Percentiles rank a stretch among this genome's conserved stretches.
phyloP scores from a whole-genome alignment of 2,888 invertebrate genomes.

The Meloe dianella region DNA sequence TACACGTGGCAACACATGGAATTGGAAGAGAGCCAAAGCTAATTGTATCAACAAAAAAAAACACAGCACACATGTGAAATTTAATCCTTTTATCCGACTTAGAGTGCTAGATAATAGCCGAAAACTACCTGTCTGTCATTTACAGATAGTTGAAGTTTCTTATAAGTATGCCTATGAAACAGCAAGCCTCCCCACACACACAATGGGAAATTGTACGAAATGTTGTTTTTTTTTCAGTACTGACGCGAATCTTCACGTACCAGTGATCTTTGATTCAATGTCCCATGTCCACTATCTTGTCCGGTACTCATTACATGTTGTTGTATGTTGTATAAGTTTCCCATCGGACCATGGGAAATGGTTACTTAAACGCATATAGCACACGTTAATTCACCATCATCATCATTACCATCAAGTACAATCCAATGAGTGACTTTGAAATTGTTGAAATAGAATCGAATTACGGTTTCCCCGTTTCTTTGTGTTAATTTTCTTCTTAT shows the following conservation, averaged over 20 bases:
- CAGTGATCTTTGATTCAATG: conserved; percentile 17
- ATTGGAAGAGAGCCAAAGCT: background rate
- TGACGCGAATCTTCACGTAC: background rate
- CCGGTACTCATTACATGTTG: conserved; percentile 4
- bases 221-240: background rate
- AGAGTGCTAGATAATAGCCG: too few relatives aligned
- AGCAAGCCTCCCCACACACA: too few relatives aligned
- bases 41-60: too few relatives aligned
- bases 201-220: too few relatives aligned
- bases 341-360: conserved; percentile 36
- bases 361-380: conserved; percentile 38
- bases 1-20: background rate
- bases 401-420: conserved; percentile 15
- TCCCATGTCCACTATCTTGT: conserved; percentile 36
- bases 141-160: too few relatives aligned
- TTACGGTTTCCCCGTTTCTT: too few relatives aligned
- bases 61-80: too few relatives aligned
- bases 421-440: background rate
- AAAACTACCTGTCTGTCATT: too few relatives aligned
- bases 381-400: conserved; percentile 35
- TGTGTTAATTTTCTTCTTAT: conserved; percentile 11
- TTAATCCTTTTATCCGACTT: too few relatives aligned
- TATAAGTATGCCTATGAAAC: too few relatives aligned
- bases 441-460: background rate
- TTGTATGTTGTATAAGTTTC: conserved; percentile 30